Conservation (phyloP, 2,797 vertebrate species). For the Choloepus didactylus region DNA sequence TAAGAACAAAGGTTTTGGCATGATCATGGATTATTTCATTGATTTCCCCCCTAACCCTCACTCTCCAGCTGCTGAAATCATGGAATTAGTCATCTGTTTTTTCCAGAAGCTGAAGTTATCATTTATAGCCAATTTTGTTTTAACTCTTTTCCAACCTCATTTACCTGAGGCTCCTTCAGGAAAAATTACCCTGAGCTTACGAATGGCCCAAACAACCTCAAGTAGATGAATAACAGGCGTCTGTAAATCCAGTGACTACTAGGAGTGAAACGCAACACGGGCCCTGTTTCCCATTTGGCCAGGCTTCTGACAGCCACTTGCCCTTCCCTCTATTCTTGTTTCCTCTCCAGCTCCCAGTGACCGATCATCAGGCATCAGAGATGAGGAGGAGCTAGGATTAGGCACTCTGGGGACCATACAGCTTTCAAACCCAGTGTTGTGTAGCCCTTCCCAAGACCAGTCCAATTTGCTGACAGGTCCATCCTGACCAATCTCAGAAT, state of each 20-base stretch:
- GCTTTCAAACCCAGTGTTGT: background rate
- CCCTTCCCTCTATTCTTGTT: background rate
- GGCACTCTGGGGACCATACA: background rate
- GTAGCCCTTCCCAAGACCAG: background rate
- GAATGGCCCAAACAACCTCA: slow-evolving; percentile 40
- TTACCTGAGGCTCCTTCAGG: slow-evolving; percentile 53
- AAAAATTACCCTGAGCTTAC: slow-evolving; percentile 47
- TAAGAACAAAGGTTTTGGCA: background rate
- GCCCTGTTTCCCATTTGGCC: background rate
- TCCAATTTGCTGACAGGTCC: background rate
- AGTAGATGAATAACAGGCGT: background rate
- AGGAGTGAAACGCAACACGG: slow-evolving; percentile 6
- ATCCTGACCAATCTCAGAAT: slow-evolving; percentile 8
- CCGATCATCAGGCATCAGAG: background rate
- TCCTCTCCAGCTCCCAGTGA: background rate
- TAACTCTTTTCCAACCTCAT: slow-evolving; percentile 45
- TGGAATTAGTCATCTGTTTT: slow-evolving; percentile 34
- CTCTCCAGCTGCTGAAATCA: slow-evolving; percentile 23
- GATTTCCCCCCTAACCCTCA: background rate
- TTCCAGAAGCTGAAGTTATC: slow-evolving; percentile 55
- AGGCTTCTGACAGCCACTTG: slow-evolving; percentile 8
- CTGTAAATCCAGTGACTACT: background rate
- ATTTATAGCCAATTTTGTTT: slow-evolving; percentile 29
- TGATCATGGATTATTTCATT: slow-evolving; percentile 5
- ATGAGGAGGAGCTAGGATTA: background rate